phyloP scores from a whole-genome alignment of 2,797 vertebrate species.

The Pangasius sanitwongsei region DNA sequence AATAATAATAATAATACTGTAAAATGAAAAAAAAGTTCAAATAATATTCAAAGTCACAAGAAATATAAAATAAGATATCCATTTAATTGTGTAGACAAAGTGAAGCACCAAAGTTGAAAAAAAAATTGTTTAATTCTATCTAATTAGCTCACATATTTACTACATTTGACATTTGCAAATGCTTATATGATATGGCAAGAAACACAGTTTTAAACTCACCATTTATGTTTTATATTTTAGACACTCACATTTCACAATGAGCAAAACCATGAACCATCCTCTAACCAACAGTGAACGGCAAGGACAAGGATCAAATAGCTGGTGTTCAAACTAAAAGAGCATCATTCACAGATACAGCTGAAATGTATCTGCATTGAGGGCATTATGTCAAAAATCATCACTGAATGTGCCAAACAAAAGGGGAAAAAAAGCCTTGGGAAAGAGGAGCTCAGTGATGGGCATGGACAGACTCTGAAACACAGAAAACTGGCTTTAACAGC shows the following conservation, averaged over 20 bases:
- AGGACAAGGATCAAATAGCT: background rate
- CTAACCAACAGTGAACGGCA: background rate
- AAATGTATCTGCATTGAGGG: background rate
- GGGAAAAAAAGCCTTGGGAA: background rate
- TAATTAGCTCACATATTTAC: background rate
- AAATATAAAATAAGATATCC: background rate
- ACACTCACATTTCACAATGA: background rate
- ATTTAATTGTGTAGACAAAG: background rate
- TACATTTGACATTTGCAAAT: background rate
- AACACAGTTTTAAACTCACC: background rate
- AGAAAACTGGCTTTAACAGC: background rate
- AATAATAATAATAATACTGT: background rate
- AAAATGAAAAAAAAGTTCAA: background rate
- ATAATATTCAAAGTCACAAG: background rate
- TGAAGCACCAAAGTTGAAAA: background rate
- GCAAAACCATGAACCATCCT: background rate
- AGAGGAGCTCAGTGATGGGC: background rate
- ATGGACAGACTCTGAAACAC: background rate
- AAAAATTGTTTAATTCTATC: background rate
- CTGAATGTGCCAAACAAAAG: slow-evolving; percentile 7
- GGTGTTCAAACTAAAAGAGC: background rate
- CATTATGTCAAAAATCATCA: background rate
- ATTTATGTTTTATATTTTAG: background rate
- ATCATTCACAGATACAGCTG: background rate
- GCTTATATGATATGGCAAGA: background rate